Base-by-base conservation (phyloP, 2,888 invertebrate species). In the Rosalia funebris region DNA sequence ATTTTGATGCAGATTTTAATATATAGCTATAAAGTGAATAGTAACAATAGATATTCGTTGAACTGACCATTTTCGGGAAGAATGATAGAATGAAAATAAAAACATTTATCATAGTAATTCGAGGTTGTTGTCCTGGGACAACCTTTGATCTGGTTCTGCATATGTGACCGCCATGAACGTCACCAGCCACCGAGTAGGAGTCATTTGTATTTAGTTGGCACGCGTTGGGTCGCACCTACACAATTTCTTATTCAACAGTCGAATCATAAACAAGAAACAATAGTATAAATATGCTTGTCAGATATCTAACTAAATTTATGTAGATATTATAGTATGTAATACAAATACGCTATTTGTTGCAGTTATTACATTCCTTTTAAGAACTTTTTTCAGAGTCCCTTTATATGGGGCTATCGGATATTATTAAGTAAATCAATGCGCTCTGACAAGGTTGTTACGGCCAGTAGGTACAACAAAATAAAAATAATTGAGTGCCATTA, bases 131-230 rank as follows among this genome's bases (percentile, higher is more conserved):
- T 34, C 57, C 57, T 57, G 44, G 34, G 34, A 48, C 42, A 50
- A 57, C 57, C 50, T 57, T 44, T 57, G 57, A 16, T 57, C 57
- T 44, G 57, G 47, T 57, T 57, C 50, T 57, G 57, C 57, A 57
- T 57, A 50, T 50, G 57, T 57, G 48, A 17, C 44, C 50, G 48
- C 31, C 14, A 20, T 16, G 25, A 16, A 41, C 47, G 47, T 47
- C 39, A 56, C 44, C 44, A 39, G 46, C 19, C 47, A 31, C 25
- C 47, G 56, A 39, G 55, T 56, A 47, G 56, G 56, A 56, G 56
- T 42, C 17, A 57, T 57, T 45, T 37, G 39, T 44, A 50, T 44
- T 44, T 57, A 37, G 44, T n/a, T 45, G 57, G 57, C 57, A 57
- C 57, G 57, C 57, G 57, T 45, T 57, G 25, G 16, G 50, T 44